These are phyloP conservation scores for Polydrusus cervinus DNA, from an alignment of 2,888 invertebrate species.

Conservation along the genomic window DNA sequence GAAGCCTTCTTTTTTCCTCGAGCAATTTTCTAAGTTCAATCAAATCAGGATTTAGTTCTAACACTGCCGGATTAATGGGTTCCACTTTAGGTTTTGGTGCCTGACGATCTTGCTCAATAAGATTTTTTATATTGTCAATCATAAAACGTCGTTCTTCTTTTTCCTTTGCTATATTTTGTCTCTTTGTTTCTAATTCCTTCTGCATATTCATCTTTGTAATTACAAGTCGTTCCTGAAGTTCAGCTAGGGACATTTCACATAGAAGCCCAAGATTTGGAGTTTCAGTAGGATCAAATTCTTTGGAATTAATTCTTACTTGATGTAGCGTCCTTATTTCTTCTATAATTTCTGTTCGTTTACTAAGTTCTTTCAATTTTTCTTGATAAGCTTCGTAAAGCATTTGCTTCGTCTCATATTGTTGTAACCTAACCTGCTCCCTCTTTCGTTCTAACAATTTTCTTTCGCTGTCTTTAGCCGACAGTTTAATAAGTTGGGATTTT, in stretches of 20 bases:
- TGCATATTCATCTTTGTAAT: constrained; percentile 73
- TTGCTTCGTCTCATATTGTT: constrained; percentile 73
- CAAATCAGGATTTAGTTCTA: constrained; percentile 70
- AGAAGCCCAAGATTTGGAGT: constrained; percentile 75
- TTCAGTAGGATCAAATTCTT: constrained; percentile 77
- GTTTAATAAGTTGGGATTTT: constrained; percentile 71
- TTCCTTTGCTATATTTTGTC: constrained; percentile 70
- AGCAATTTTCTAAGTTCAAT: constrained; percentile 72
- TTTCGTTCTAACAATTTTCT: constrained; percentile 74
- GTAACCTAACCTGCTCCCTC: constrained; percentile 71
- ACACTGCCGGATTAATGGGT: constrained; percentile 53
- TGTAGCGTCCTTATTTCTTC: constrained; percentile 69
- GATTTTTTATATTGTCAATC: constrained; percentile 72
- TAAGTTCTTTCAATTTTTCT: constrained; percentile 67
- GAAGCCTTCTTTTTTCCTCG: constrained; percentile 72
- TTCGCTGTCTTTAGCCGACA: constrained; percentile 73
- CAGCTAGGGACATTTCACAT: constrained; percentile 79
- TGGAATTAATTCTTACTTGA: constrained; percentile 63
- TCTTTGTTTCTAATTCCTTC: constrained; percentile 74
- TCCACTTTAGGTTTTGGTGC: constrained; percentile 51
- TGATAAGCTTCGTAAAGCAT: constrained; percentile 63
- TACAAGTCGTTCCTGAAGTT: constrained; percentile 75
- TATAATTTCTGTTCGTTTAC: constrained; percentile 68
- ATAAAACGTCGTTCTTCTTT: constrained; percentile 72
- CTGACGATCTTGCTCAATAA: constrained; percentile 69